Evolutionary conservation across 2,888 invertebrate genomes (phyloP).

Genomic region (Galeopsomyia nigrocyanea): DNA sequence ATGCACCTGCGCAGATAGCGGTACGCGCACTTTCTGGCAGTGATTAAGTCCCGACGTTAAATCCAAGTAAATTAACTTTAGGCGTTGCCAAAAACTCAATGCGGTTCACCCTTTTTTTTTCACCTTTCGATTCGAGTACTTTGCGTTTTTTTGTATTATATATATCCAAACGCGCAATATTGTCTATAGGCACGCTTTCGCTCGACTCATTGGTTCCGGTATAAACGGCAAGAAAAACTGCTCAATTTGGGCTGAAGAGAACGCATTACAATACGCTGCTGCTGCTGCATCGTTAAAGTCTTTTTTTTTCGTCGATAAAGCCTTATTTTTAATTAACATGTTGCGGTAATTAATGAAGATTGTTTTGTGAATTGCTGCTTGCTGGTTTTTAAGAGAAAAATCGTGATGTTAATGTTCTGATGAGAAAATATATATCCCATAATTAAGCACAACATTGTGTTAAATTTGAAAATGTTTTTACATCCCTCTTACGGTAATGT

Average conservation of each 20-base stretch:
- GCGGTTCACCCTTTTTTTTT: conserved; percentile 3
- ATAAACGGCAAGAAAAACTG: conserved; percentile 7
- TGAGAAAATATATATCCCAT: too few species aligned
- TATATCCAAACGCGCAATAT: too few species aligned
- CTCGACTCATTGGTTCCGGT: background rate
- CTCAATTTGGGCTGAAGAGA: conserved; percentile 2
- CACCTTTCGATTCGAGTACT: background rate
- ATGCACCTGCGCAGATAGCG: conserved; percentile 43
- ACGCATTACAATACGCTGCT: conserved; percentile 9
- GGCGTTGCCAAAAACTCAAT: conserved; percentile 28
- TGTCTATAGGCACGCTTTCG: too few species aligned
- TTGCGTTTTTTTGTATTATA: too few species aligned
- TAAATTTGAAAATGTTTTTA: too few species aligned
- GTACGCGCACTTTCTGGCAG: conserved; percentile 35
- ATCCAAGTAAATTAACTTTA: conserved; percentile 45
- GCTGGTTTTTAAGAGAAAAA: too few species aligned
- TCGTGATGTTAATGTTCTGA: too few species aligned
- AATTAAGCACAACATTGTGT: too few species aligned
- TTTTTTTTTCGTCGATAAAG: background rate
- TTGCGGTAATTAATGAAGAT: background rate
- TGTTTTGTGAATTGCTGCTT: too few species aligned
- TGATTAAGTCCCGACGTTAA: conserved; percentile 43
- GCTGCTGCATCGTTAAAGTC: conserved; percentile 1
- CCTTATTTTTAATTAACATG: conserved; percentile 17
- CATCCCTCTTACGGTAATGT: too few species aligned